A percentile compares a stretch with the other conserved stretches of the same genome.
Evolutionary conservation across 2,797 vertebrate species (phyloP).

Genomic region (Otolemur crassicaudatus): DNA sequence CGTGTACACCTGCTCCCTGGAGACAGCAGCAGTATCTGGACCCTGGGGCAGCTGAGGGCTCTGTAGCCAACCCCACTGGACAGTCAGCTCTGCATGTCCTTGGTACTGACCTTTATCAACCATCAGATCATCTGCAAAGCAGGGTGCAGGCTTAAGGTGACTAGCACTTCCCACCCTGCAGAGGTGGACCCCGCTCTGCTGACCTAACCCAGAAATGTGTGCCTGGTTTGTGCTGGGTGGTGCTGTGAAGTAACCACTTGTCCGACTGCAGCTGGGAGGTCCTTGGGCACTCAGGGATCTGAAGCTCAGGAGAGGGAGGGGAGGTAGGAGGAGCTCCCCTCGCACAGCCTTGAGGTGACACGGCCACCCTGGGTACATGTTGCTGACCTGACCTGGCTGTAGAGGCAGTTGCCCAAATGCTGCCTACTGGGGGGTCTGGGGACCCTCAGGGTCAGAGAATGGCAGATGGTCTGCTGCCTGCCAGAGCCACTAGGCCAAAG

Average conservation of each 20-base stretch:
- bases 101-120: background rate
- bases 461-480: background rate
- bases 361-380: background rate
- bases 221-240: too few species aligned
- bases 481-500: background rate
- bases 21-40: background rate
- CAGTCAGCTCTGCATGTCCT: fast-evolving
- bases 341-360: background rate
- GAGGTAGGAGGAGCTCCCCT: background rate
- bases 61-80: fast-evolving
- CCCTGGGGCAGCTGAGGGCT: fast-evolving
- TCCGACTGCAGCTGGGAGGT: background rate
- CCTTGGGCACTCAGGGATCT: background rate
- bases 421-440: background rate
- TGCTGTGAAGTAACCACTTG: fast-evolving
- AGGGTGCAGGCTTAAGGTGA: fast-evolving
- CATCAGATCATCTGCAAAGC: background rate
- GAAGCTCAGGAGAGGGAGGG: background rate
- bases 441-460: background rate
- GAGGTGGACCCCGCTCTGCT: too few species aligned
- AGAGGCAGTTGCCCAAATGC: background rate
- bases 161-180: fast-evolving
- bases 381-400: background rate
- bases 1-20: background rate
- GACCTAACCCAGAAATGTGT: background rate